phyloP scores from a whole-genome alignment of 2,113 vertebrate genomes.

The Muscicapa adusta region DNA sequence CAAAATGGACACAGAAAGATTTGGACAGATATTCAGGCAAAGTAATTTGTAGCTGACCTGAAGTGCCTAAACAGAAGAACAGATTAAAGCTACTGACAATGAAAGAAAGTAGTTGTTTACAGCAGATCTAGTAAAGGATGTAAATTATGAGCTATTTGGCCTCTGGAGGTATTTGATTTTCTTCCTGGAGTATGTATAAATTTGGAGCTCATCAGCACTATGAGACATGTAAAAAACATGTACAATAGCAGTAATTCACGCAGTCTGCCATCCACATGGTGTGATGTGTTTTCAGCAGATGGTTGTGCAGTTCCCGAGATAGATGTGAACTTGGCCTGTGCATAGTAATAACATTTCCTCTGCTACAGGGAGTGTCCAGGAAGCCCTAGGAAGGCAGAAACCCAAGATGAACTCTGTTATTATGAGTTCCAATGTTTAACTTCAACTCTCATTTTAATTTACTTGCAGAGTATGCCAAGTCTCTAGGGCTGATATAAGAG shows the following conservation, averaged over 20 bases:
- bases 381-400: background rate
- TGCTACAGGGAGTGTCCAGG: background rate
- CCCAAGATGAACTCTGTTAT: background rate
- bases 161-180: background rate
- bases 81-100: background rate
- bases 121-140: background rate
- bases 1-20: background rate
- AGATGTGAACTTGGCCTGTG: background rate
- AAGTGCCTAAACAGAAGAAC: background rate
- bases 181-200: background rate
- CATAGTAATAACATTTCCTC: background rate
- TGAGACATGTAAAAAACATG: background rate
- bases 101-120: background rate
- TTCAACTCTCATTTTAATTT: background rate
- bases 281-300: background rate
- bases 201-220: background rate
- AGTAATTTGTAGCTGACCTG: background rate
- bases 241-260: background rate
- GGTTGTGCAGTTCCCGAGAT: background rate
- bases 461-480: background rate
- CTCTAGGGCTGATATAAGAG: background rate
- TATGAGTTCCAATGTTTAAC: background rate
- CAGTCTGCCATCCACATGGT: background rate
- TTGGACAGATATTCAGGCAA: background rate
- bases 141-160: background rate